Conservation (phyloP, 2,797 vertebrate genomes). For the Apogon hyalosoma region DNA sequence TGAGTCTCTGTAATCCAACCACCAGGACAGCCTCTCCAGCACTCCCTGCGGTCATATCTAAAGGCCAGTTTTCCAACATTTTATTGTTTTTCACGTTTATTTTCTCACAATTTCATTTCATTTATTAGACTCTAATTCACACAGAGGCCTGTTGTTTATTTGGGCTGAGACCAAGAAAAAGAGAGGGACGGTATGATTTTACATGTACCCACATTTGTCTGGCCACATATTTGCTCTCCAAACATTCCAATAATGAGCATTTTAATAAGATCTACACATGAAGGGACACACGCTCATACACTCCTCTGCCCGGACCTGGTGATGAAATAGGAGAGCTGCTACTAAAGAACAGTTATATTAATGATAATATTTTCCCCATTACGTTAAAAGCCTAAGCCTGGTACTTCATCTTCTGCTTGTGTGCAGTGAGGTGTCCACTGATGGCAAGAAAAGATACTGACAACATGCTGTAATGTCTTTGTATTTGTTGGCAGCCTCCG, state of each 20-base stretch:
- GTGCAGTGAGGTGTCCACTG: conserved; percentile 35
- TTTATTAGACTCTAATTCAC: conserved; percentile 69
- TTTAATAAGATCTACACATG: conserved; percentile 55
- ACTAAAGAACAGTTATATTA: conserved; percentile 57
- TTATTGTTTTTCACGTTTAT: conserved; percentile 67
- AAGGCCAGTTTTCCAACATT: conserved; percentile 52
- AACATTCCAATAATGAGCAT: conserved; percentile 70
- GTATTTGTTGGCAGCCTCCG: conserved; percentile 43
- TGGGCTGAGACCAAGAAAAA: conserved; percentile 40
- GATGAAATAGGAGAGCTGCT: conserved; percentile 55
- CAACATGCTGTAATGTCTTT: conserved; percentile 32
- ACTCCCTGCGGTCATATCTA: conserved; percentile 33
- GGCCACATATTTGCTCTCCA: conserved; percentile 67
- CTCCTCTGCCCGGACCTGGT: conserved; percentile 26
- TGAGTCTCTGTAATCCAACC: conserved; percentile 44
- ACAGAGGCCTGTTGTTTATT: conserved; percentile 55
- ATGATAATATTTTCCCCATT: conserved; percentile 67
- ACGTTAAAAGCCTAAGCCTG: conserved; percentile 43
- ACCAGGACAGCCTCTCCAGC: conserved; percentile 27
- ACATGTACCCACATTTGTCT: conserved; percentile 55
- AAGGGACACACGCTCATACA: conserved; percentile 15
- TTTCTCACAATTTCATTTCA: conserved; percentile 69
- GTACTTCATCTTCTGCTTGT: conserved; percentile 28
- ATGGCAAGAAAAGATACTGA: conserved; percentile 48
- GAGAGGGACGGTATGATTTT: conserved; percentile 49